A percentile compares a stretch with the other conserved stretches of the same genome.
phyloP scores from a whole-genome alignment of 2,113 vertebrate species.

The Pygoscelis adeliae region DNA sequence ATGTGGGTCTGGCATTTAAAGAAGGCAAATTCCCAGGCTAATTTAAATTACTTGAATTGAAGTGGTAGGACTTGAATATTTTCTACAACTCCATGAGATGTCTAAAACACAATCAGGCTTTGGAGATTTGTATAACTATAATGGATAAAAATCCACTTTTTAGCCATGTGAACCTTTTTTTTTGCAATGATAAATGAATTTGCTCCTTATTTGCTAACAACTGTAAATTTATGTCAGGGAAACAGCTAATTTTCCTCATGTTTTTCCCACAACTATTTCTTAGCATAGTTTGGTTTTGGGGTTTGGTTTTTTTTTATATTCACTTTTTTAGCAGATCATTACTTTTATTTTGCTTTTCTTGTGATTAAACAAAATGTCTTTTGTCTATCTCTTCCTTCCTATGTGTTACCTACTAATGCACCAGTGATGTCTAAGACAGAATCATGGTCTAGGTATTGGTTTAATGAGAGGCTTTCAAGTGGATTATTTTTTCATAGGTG shows the following conservation, averaged over 20 bases:
- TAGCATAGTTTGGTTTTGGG: not conserved
- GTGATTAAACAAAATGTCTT: not conserved
- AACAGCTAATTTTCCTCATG: not conserved
- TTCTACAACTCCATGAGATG: not conserved
- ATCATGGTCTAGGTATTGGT: not conserved
- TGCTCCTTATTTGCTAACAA: not conserved
- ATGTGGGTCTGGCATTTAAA: not conserved
- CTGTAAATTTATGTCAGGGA: not conserved
- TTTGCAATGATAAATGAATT: not conserved
- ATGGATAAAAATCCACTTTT: not conserved
- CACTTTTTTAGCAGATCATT: not conserved
- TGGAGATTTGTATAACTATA: not conserved
- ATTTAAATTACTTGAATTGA: not conserved
- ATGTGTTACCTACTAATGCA: not conserved
- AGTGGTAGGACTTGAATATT: not conserved
- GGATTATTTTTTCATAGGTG: not conserved
- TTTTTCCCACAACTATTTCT: not conserved
- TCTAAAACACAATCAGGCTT: not conserved
- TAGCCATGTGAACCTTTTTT: accelerated
- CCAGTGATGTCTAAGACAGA: not conserved
- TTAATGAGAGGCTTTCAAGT: not conserved
- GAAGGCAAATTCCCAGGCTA: not conserved
- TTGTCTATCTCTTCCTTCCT: not conserved
- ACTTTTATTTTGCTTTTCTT: not conserved
- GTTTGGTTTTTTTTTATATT: not conserved